phyloP scores from a whole-genome alignment of 2,888 invertebrate genomes.

The Ashinkailepas kermadecensis region DNA sequence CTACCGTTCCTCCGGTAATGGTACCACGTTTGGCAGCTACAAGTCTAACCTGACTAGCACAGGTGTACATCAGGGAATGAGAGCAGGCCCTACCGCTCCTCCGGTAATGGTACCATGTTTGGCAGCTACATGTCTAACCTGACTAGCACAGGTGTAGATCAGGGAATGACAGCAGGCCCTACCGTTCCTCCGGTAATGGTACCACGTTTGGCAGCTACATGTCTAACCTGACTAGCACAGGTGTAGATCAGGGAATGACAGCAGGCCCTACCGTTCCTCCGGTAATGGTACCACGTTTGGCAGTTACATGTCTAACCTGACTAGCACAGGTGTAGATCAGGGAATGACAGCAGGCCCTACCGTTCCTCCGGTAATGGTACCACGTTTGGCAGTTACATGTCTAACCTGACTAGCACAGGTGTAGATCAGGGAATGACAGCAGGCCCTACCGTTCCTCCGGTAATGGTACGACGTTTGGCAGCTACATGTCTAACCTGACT shows the following conservation, averaged over 20 bases:
- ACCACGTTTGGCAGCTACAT: too few species aligned
- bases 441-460: not conserved
- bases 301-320: not conserved
- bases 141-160: not conserved
- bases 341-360: not conserved
- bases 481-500: not conserved
- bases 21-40: too few species aligned
- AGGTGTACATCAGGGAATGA: too few species aligned
- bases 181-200: not conserved
- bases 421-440: not conserved
- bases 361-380: not conserved
- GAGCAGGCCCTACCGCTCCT: too few species aligned
- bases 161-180: not conserved
- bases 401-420: not conserved
- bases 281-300: not conserved
- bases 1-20: too few species aligned
- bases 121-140: too few species aligned
- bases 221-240: not conserved
- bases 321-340: not conserved
- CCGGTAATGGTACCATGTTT: too few species aligned
- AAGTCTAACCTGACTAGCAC: too few species aligned
- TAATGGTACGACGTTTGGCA: not conserved
- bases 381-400: too few species aligned
- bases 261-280: not conserved
- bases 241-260: not conserved